A percentile compares a stretch with the other conserved stretches of the same genome.
Conservation (phyloP, 2,888 invertebrate species). For the Dicyrtomina minuta region DNA sequence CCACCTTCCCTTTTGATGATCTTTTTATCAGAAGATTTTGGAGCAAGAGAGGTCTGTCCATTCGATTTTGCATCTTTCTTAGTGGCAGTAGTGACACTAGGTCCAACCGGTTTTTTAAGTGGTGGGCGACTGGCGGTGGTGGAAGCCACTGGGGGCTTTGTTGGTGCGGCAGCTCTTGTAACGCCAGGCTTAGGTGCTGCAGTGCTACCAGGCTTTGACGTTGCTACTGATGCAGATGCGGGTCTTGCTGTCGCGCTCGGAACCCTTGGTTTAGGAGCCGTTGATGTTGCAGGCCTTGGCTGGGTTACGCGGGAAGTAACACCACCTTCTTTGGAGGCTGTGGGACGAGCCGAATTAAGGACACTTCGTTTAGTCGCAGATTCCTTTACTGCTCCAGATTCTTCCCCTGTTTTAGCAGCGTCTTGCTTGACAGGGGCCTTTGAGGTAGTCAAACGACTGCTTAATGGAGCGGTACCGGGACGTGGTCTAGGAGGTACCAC, state of each 20-base stretch:
- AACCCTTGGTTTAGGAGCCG: too few relatives aligned
- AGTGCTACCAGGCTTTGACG: too few relatives aligned
- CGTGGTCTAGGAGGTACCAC: slow-evolving; percentile 46
- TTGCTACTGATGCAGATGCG: not conserved
- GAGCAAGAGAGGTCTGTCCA: not conserved
- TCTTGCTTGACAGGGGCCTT: not conserved
- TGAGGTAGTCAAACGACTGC: not conserved
- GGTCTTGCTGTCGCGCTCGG: not conserved
- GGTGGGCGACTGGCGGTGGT: slow-evolving; percentile 9
- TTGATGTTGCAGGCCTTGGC: not conserved
- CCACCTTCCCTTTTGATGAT: not conserved
- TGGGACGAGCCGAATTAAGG: not conserved
- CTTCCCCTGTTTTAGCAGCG: slow-evolving; percentile 1
- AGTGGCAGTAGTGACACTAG: not conserved
- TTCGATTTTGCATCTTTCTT: slow-evolving; percentile 19
- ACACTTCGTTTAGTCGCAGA: not conserved
- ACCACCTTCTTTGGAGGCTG: slow-evolving; percentile 6
- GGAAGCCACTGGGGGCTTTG: slow-evolving; percentile 36
- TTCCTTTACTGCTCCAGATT: not conserved
- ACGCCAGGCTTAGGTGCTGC: slow-evolving; percentile 27
- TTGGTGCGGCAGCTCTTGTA: slow-evolving; percentile 35
- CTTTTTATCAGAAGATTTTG: slow-evolving; percentile 3
- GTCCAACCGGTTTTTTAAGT: slow-evolving; percentile 3
- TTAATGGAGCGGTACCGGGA: slow-evolving; percentile 20
- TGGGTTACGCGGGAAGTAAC: slow-evolving; percentile 1